phyloP scores from a whole-genome alignment of 2,113 vertebrate genomes.

The Nothocercus nigrocapillus region DNA sequence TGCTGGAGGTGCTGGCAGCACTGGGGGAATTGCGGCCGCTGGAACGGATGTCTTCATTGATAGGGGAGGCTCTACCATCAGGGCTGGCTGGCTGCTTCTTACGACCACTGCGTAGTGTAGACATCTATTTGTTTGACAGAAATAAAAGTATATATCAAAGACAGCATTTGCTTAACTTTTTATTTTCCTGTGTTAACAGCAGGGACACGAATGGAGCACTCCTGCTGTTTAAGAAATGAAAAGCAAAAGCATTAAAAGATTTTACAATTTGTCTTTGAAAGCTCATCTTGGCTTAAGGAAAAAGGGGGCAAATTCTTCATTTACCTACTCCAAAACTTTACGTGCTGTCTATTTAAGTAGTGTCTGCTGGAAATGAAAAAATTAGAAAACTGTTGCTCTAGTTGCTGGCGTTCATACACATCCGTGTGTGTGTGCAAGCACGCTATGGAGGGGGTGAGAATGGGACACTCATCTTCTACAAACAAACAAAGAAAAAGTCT shows the following conservation, averaged over 20 bases:
- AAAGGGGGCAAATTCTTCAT: not conserved
- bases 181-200: not conserved
- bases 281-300: not conserved
- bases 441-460: not conserved
- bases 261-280: not conserved
- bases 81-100: constrained; percentile 98
- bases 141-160: rapidly evolving
- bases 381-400: not conserved
- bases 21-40: constrained; percentile 96
- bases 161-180: not conserved
- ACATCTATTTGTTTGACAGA: constrained; percentile 84
- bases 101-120: constrained; percentile 96
- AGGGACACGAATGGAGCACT: rapidly evolving
- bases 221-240: not conserved
- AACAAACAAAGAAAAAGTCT: not conserved
- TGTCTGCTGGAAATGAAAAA: not conserved
- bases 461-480: not conserved
- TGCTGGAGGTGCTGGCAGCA: constrained; percentile 96
- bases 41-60: constrained; percentile 93
- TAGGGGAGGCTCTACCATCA: constrained; percentile 93
- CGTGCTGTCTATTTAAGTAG: not conserved
- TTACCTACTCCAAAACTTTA: not conserved
- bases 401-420: not conserved
- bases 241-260: rapidly evolving
- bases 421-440: not conserved